Evolutionary conservation across 2,113 vertebrate genomes (phyloP).

Genomic region (Chiloscyllium plagiosum): DNA sequence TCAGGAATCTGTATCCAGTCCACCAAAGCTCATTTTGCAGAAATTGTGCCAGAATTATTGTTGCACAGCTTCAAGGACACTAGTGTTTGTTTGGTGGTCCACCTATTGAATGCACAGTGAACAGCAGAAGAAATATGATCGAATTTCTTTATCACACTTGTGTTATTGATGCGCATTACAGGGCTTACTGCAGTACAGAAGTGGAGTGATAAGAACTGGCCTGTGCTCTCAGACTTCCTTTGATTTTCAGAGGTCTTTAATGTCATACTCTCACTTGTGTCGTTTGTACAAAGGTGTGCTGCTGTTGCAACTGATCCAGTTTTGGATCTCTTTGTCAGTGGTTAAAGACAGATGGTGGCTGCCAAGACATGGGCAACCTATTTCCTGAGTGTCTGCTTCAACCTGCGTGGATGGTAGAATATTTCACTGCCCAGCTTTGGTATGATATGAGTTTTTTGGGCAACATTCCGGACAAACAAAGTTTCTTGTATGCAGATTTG

Average conservation of each 20-base stretch:
- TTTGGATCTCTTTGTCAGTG: background rate
- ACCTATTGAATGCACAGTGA: background rate
- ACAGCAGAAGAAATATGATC: background rate
- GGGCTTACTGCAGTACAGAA: background rate
- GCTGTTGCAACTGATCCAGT: background rate
- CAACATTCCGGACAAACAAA: background rate
- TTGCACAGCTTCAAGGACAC: background rate
- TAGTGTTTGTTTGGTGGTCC: background rate
- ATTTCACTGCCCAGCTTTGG: background rate
- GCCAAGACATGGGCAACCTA: background rate
- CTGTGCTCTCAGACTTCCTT: background rate
- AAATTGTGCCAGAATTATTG: background rate
- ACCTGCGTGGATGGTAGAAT: background rate
- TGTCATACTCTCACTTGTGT: background rate
- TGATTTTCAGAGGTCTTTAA: background rate
- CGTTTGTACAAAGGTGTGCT: background rate
- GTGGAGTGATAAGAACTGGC: background rate
- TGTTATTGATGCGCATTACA: background rate
- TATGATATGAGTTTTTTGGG: background rate
- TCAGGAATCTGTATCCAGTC: background rate
- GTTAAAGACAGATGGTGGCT: background rate
- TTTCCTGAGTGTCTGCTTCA: background rate
- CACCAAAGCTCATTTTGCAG: background rate
- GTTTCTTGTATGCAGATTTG: background rate
- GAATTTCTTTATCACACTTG: background rate